Base-by-base conservation (phyloP, 2,888 invertebrate species). In the Apeira syringaria region DNA sequence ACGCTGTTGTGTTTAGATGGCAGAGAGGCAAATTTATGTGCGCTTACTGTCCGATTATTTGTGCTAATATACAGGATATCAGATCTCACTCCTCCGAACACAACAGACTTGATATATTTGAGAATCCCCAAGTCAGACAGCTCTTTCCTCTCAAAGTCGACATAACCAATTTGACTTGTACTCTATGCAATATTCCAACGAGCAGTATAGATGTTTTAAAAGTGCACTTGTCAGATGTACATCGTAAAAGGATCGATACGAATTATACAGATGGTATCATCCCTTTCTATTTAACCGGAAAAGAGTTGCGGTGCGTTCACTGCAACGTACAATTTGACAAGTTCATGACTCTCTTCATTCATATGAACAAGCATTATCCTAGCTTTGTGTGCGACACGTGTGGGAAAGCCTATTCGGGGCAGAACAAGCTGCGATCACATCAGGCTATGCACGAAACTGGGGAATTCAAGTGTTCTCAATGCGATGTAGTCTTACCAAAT, bases 331-430 rank as follows among this genome's bases (percentile, higher is more conserved):
- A 47, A 1, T 80, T 71, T 27, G 69, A 75, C 40, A 60, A 67
- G 0, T 72, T 74, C 5, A 64, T 77, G 65, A 66, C 59, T n/a
- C 54, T 85, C 1, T 68, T 70, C 8, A 53, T 61, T 2, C 81
- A 90, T 25, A 88, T 89, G 74, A 91, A 91, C 53, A 67, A 73
- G 37, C 87, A 90, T 61, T 75, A 84, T 34, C 82, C 77, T 47
- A 77, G 76, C 31, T 82, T 68, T 43, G 75, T 90, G 4, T 91
- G 91, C 40, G 65, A 78, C 17, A 69, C 70, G 1, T 91, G 91
- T 43, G 91, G 90, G 0, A 90, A 90, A 56, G 82, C 80, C 2
- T 91, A 77, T 56, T 78, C 85, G 1, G 74, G 74, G 8, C 70
- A 71, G n/a, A 74, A 82, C 3, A 84, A 85, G 27, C 67, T 89